These are phyloP conservation scores for Campodea augens DNA, from an alignment of 1,140 invertebrate species.

Conservation along the genomic window DNA sequence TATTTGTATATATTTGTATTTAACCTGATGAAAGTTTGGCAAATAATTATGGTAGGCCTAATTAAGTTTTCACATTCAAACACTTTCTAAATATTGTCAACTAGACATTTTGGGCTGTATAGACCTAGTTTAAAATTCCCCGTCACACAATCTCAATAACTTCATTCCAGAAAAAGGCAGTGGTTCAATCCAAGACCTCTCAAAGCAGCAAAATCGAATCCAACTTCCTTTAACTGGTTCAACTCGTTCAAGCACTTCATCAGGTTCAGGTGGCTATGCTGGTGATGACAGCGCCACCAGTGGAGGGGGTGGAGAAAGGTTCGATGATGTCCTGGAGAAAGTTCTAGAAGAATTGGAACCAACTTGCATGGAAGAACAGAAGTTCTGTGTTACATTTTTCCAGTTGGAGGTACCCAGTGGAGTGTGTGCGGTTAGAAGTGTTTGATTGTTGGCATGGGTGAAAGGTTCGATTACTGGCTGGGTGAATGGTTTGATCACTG, in stretches of 20 bases:
- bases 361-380: constrained; percentile 82
- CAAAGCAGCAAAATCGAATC: constrained; percentile 17
- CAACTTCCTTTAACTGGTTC: constrained; percentile 18
- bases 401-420: constrained; percentile 49
- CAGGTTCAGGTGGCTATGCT: constrained; percentile 38
- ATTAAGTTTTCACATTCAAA: neutral
- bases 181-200: constrained; percentile 23
- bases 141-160: neutral
- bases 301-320: constrained; percentile 34
- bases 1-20: too few species aligned
- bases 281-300: constrained; percentile 32
- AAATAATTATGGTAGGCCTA: neutral
- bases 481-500: too few species aligned
- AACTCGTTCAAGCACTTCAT: constrained; percentile 17
- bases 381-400: constrained; percentile 88
- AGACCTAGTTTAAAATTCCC: neutral
- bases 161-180: constrained; percentile 14
- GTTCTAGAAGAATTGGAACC: constrained; percentile 76
- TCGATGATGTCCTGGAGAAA: constrained; percentile 55
- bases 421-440: too few species aligned
- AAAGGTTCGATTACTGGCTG: too few species aligned
- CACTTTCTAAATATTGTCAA: neutral
- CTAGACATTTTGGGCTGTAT: neutral
- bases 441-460: too few species aligned
- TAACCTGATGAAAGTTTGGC: neutral